These are phyloP conservation scores for Tilapia sparmanii DNA, from an alignment of 2,113 vertebrate genomes.

Conservation along the genomic window DNA sequence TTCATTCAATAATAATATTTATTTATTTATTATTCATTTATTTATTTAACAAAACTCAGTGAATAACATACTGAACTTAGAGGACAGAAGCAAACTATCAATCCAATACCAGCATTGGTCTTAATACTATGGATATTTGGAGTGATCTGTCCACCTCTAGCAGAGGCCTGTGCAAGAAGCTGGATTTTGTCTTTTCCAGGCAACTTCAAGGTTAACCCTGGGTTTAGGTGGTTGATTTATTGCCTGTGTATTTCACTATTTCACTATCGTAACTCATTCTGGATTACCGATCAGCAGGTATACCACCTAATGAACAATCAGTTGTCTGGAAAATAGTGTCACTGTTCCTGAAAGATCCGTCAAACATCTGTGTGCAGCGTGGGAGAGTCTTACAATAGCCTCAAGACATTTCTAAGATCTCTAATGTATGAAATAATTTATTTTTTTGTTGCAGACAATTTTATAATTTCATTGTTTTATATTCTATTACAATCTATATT, in stretches of 20 bases:
- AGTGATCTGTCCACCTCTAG: neutral
- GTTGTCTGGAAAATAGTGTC: neutral
- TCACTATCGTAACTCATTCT: neutral
- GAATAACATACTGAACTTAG: neutral
- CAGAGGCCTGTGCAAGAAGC: neutral
- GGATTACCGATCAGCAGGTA: neutral
- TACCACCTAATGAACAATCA: neutral
- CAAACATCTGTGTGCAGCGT: neutral
- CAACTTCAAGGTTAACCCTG: neutral
- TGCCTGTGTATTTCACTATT: neutral
- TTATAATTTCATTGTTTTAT: neutral
- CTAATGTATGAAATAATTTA: accelerated
- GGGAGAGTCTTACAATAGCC: neutral
- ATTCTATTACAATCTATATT: neutral
- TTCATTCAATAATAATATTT: neutral
- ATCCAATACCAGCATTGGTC: neutral
- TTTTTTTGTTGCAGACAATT: neutral
- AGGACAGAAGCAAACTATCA: neutral
- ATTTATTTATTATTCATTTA: neutral
- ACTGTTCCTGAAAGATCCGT: neutral
- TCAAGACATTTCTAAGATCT: neutral
- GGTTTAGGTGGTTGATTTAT: neutral
- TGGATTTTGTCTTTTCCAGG: neutral
- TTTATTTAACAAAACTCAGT: accelerated
- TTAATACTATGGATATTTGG: neutral